Conservation (phyloP, 2,113 vertebrate genomes). For the Nerophis ophidion region DNA sequence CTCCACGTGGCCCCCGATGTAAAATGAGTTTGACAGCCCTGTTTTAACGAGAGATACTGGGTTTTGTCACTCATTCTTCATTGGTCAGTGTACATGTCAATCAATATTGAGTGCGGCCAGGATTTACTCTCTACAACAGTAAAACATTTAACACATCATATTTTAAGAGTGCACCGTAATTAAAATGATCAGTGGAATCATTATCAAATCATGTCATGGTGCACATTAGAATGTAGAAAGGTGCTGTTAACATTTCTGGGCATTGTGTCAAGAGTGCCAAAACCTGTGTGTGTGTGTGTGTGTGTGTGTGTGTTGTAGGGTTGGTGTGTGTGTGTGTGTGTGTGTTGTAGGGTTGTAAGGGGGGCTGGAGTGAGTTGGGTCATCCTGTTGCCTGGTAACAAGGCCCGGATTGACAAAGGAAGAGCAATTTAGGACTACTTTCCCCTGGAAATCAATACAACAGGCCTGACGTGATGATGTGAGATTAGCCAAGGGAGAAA, state of each 20-base stretch:
- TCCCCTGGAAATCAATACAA: conserved; percentile 81
- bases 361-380: conserved; percentile 57
- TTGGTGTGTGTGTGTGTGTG: conserved; percentile 13
- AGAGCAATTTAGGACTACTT: conserved; percentile 73
- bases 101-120: not conserved
- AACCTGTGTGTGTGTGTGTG: conserved; percentile 9
- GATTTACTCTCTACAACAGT: not conserved
- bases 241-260: conserved; percentile 60
- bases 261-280: conserved; percentile 52
- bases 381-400: conserved; percentile 82
- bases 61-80: no score
- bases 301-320: no score
- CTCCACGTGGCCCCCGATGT: no score
- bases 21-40: no score
- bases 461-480: conserved; percentile 77
- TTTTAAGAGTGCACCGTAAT: not conserved
- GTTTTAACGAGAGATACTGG: no score
- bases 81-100: not conserved
- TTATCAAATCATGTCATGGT: conserved; percentile 38
- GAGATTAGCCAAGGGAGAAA: conserved; percentile 77
- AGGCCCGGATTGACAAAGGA: conserved; percentile 76
- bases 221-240: conserved; percentile 41
- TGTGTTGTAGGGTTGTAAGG: conserved; percentile 25
- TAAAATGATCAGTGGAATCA: conserved; percentile 29
- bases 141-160: not conserved